Evolutionary conservation across 2,113 vertebrate genomes (phyloP), one percentile per base, ranked within the genome.

Genomic region (Chaetura pelagica): DNA sequence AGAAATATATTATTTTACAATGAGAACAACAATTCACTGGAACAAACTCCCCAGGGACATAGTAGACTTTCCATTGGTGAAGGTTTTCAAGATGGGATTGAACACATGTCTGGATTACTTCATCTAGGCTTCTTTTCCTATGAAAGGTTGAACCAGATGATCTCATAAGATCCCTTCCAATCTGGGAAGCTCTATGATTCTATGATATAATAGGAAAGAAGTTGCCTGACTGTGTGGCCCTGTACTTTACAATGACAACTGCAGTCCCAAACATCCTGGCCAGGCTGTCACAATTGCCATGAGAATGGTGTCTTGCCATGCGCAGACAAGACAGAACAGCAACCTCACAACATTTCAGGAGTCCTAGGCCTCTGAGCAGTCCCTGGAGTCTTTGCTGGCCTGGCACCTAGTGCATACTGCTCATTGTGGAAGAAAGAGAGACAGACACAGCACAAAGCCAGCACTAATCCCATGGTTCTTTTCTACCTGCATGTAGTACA

Each of bases 1-100:
- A n/a, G n/a, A n/a, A n/a, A n/a, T n/a, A n/a, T n/a, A n/a, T n/a
- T 17, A 64, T 78, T 71, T 80, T 54, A 34, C 18, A 38, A 18
- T 49, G 18, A 40, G 44, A 77, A 46, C 24, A 58, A 15, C 48
- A 1, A 6, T 62, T 58, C 48, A 35, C 7, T 26, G 12, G 15
- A 67, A 32, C 13, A 44, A 32, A 23, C 9, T 77, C 18, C 15
- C 15, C 12, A 63, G 35, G 15, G 7, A 35, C 2, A 4, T 23
- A 15, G 4, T 27, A 14, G 8, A 73, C n/a, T n/a, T n/a, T n/a
- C 59, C 44, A 23, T 0, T 7, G 0, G n/a, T 58, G 68, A 12
- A 89, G 30, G 30, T 74, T 84, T 88, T 81, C 40, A 74, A 73
- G 40, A 58, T 40, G 21, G 2, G 4, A 54, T 1, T n/a, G 17